Evolutionary conservation across 2,888 invertebrate genomes (phyloP).

Genomic region (Operophtera brumata): DNA sequence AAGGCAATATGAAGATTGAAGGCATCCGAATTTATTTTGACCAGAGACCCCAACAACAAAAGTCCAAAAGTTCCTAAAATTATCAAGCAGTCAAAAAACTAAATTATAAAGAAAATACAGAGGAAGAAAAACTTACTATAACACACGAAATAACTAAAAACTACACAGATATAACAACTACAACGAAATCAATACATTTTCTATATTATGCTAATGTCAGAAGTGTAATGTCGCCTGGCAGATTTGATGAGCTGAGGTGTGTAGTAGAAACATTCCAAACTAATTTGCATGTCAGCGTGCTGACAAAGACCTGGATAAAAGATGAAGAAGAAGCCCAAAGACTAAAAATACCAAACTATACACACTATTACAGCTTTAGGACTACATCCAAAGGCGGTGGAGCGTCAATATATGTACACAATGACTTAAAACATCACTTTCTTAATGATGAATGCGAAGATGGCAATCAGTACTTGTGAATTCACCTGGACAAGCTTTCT

Average conservation of each 20-base stretch:
- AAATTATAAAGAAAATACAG: neutral
- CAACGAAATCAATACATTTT: slow-evolving; percentile 22
- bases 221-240: slow-evolving; percentile 30
- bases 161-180: neutral
- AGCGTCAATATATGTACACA: slow-evolving; percentile 35
- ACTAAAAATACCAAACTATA: slow-evolving; percentile 15
- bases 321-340: slow-evolving; percentile 3
- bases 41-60: too few relatives aligned
- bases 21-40: too few relatives aligned
- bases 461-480: slow-evolving; percentile 37
- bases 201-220: slow-evolving; percentile 35
- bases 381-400: slow-evolving; percentile 32
- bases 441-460: slow-evolving; percentile 23
- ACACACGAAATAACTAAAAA: neutral
- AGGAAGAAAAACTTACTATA: neutral
- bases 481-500: slow-evolving; percentile 17
- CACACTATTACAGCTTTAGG: slow-evolving; percentile 30
- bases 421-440: slow-evolving; percentile 28
- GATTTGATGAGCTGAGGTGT: slow-evolving; percentile 28
- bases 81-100: neutral
- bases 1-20: too few relatives aligned
- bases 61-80: neutral
- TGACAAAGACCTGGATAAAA: slow-evolving; percentile 16
- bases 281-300: slow-evolving; percentile 5
- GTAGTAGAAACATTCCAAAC: slow-evolving; percentile 6